Percentiles rank a stretch among this genome's conserved stretches.
Evolutionary conservation across 2,888 invertebrate species (phyloP).

Genomic region (Anthophora plumipes): DNA sequence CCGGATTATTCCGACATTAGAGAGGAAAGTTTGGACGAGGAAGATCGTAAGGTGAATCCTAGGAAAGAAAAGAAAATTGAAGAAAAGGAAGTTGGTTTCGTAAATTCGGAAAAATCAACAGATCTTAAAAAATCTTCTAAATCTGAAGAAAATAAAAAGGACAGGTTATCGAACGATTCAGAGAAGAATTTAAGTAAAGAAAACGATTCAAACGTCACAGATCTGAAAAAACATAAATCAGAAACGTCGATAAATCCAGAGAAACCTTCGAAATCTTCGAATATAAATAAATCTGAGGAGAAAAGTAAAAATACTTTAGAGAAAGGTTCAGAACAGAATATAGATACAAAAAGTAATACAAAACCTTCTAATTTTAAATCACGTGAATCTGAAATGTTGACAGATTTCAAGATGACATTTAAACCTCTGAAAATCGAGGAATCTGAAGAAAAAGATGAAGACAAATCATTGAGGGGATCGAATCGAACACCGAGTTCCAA

Average conservation of each 20-base stretch:
- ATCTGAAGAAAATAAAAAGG: not conserved
- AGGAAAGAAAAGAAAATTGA: not conserved
- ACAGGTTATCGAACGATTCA: not conserved
- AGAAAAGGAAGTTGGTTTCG: slow-evolving; percentile 54
- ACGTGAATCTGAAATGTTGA: no score
- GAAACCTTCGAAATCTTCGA: not conserved
- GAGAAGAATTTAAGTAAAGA: no score
- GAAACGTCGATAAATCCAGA: not conserved
- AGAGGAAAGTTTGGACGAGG: slow-evolving; percentile 75
- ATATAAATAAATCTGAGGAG: not conserved
- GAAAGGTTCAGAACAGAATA: not conserved
- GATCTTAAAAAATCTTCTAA: not conserved
- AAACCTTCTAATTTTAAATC: not conserved
- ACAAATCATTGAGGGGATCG: slow-evolving; percentile 74
- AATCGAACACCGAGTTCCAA: not conserved
- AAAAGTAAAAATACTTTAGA: slow-evolving; percentile 78
- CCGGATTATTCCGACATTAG: slow-evolving; percentile 77
- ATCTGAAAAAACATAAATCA: slow-evolving; percentile 3
- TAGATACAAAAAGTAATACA: no score
- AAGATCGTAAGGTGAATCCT: slow-evolving; percentile 56
- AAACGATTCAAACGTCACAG: not conserved
- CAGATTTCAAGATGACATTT: no score
- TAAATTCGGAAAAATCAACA: slow-evolving; percentile 53
- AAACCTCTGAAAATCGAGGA: not conserved
- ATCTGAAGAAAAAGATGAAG: slow-evolving; percentile 58